Conservation (phyloP, 2,888 invertebrate species). For the Synanthedon formicaeformis region DNA sequence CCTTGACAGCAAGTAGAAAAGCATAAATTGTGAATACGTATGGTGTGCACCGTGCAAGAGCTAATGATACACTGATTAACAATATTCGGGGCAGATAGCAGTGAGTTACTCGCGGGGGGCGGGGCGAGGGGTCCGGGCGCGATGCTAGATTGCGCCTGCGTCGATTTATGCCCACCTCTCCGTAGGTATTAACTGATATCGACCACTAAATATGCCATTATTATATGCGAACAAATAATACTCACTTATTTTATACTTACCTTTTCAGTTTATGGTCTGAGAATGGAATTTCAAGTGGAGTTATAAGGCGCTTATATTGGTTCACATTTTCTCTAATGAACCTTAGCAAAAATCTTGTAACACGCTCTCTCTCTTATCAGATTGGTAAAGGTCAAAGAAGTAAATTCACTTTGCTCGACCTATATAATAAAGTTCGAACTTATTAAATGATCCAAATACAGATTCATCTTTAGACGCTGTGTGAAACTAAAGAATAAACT, state of each 20-base stretch:
- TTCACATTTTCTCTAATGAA: constrained; percentile 5
- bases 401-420: neutral
- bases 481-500: too few species aligned
- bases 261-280: constrained; percentile 37
- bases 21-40: constrained; percentile 8
- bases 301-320: constrained; percentile 5
- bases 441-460: neutral
- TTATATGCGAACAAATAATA: constrained; percentile 65
- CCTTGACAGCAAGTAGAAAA: neutral
- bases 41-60: constrained; percentile 36
- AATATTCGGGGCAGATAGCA: constrained; percentile 68
- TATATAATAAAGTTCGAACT: neutral
- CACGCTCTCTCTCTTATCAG: neutral
- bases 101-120: constrained; percentile 57
- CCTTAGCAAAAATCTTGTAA: neutral
- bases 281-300: constrained; percentile 36
- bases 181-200: constrained; percentile 61
- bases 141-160: constrained; percentile 61
- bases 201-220: constrained; percentile 68
- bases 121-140: constrained; percentile 34
- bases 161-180: constrained; percentile 62
- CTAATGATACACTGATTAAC: constrained; percentile 70
- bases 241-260: constrained; percentile 21
- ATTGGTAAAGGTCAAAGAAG: neutral
- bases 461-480: neutral